Conservation (phyloP, 2,797 vertebrate genomes). For the Microtus californicus region DNA sequence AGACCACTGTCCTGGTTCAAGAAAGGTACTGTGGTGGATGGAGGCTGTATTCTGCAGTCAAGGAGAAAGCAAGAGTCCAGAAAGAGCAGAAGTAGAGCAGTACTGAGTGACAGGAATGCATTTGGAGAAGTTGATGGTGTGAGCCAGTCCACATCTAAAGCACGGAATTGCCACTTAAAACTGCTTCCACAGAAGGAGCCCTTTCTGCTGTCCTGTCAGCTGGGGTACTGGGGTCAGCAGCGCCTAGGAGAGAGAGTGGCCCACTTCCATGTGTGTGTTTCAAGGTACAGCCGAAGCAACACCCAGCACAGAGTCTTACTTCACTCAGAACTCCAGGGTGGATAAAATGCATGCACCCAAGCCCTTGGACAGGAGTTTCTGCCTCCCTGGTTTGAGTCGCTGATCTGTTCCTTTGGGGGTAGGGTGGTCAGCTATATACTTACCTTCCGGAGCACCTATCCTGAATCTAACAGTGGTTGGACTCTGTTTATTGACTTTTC, state of each 20-base stretch:
- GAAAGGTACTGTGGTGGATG: neutral
- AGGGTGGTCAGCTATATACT: neutral
- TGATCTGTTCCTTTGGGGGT: neutral
- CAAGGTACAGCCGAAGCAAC: neutral
- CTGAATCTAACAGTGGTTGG: neutral
- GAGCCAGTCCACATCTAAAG: neutral
- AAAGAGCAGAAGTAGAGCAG: neutral
- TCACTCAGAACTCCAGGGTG: neutral
- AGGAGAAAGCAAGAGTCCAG: neutral
- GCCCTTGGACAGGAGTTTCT: neutral
- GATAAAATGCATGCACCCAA: neutral
- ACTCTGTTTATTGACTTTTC: too few relatives aligned
- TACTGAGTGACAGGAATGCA: neutral
- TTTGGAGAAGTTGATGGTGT: neutral
- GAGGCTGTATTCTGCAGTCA: neutral
- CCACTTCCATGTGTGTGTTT: neutral
- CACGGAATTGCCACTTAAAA: neutral
- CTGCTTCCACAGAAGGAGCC: neutral
- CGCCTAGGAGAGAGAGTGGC: neutral
- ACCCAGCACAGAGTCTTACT: neutral
- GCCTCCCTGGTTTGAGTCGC: neutral
- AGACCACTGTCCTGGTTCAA: neutral
- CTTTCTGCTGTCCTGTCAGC: neutral
- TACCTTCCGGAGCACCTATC: neutral
- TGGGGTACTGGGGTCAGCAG: neutral